Conservation (phyloP, 2,797 vertebrate species). For the Sebastes variabilis region DNA sequence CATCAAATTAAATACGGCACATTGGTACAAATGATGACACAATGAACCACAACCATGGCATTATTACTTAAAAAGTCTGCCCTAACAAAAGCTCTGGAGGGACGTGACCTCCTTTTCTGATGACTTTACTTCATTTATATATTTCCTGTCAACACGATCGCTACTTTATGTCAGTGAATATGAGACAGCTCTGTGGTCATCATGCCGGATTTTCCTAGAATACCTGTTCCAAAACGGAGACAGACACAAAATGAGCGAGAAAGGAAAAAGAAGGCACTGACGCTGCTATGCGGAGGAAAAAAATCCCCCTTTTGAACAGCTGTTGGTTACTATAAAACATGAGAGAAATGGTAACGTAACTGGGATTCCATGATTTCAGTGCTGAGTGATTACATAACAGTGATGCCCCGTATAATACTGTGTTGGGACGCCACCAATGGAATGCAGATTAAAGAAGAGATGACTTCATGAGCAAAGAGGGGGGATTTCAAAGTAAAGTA, state of each 20-base stretch:
- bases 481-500: conserved; percentile 4
- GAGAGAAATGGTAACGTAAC: conserved; percentile 49
- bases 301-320: conserved; percentile 60
- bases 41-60: conserved; percentile 37
- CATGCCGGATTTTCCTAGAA: conserved; percentile 61
- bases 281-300: conserved; percentile 42
- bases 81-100: conserved; percentile 38
- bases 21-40: conserved; percentile 47
- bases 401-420: conserved; percentile 16
- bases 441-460: conserved; percentile 10
- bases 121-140: conserved; percentile 9
- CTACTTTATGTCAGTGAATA: conserved; percentile 42
- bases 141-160: conserved; percentile 38
- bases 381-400: conserved; percentile 44
- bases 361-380: conserved; percentile 66
- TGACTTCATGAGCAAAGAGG: conserved; percentile 12
- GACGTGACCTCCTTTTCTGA: conserved; percentile 3
- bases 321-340: conserved; percentile 70
- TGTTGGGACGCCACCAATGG: conserved; percentile 10
- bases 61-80: conserved; percentile 37
- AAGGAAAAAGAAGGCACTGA: conserved; percentile 38
- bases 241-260: conserved; percentile 42
- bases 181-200: conserved; percentile 40
- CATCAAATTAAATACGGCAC: conserved; percentile 2
- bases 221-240: conserved; percentile 67